Percentiles rank a stretch among this genome's conserved stretches.
Evolutionary conservation across 2,797 vertebrate genomes (phyloP).

Genomic region (Sebastes matsubarae): DNA sequence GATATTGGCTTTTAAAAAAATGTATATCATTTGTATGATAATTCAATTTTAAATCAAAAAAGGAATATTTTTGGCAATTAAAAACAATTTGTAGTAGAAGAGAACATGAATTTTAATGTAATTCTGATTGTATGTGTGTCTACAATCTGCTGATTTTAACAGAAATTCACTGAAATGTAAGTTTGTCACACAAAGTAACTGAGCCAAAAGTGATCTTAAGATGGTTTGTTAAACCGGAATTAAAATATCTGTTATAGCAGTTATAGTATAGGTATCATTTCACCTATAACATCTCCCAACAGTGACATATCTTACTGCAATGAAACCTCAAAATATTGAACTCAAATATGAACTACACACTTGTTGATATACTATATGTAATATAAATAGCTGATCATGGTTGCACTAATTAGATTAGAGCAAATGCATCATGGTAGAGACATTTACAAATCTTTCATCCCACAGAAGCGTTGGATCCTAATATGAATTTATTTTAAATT

Average conservation of each 20-base stretch:
- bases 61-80: slow-evolving; percentile 38
- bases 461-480: slow-evolving; percentile 34
- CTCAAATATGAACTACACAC: neutral
- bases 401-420: slow-evolving; percentile 5
- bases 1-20: slow-evolving; percentile 29
- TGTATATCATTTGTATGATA: slow-evolving; percentile 30
- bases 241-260: neutral
- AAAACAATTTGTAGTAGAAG: slow-evolving; percentile 17
- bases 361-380: neutral
- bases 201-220: slow-evolving; percentile 1
- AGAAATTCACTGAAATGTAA: neutral
- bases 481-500: slow-evolving; percentile 49
- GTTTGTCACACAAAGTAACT: neutral
- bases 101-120: neutral
- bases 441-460: neutral
- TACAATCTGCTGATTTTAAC: neutral
- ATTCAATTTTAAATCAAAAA: slow-evolving; percentile 31
- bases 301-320: neutral
- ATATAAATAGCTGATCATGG: neutral
- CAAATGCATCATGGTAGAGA: neutral
- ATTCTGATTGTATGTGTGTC: neutral
- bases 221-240: neutral
- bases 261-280: neutral
- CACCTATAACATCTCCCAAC: neutral
- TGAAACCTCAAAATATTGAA: neutral